Evolutionary conservation across 35 echinoderm and acorn worm species (phyloP), one percentile per base, ranked within the genome.

Genomic region (Heliocidaris erythrogramma): DNA sequence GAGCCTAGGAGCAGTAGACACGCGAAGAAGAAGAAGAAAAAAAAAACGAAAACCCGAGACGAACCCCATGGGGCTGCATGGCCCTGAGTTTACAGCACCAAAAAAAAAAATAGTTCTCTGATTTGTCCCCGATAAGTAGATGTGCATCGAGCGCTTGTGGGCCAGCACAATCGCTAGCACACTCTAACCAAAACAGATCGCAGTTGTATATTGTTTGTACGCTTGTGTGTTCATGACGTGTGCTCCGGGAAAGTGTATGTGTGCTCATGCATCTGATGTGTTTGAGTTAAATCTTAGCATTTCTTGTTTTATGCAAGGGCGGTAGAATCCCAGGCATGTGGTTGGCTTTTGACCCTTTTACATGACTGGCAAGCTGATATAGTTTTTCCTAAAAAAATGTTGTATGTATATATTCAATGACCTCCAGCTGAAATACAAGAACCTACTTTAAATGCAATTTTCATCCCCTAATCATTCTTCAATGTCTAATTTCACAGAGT

Each of bases 151-250:
- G 27, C 65, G 65, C 65, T 69, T 78, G 65, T 78, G 65, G 65
- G 65, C 65, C 65, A 78, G 65, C 65, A 24, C 65, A 27, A 78
- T 78, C 65, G 27, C 18, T 6, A 78, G 65, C 27, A 78, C 65
- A 78, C 65, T 78, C 4, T 24, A 78, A 78, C 65, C 65, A 78
- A 78, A 78, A 78, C 65, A 78, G 65, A 78, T 78, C 65, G 8
- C 65, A 78, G 65, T 18, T 27, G 65, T 78, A 78, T 78, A 78
- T 78, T 78, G 65, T 78, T 78, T 78, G 65, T 24, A 78, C n/a
- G 65, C 65, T n/a, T n/a, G 65, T 78, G 61, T 71, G 61, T 71
- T 71, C 61, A 71, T 71, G 61, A 71, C 24, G 61, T 71, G 65
- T 78, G 27, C 27, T 78, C 21, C 5, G 65, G 65, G 5, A 78